phyloP scores from a whole-genome alignment of 2,113 vertebrate genomes.

The Romanogobio albipinnatus region DNA sequence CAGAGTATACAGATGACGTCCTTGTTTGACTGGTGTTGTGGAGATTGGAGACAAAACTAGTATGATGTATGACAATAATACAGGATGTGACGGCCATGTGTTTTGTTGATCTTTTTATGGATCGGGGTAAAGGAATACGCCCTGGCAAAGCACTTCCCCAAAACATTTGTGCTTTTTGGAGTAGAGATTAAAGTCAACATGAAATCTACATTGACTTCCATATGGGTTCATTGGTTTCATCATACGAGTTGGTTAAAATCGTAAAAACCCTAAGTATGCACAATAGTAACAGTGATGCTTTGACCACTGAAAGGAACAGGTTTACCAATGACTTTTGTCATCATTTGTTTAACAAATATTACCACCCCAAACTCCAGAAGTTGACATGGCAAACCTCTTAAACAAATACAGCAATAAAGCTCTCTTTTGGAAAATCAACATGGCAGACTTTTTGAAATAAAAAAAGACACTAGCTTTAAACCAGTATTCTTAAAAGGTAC shows the following conservation, averaged over 20 bases:
- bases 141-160: slow-evolving; percentile 20
- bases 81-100: neutral
- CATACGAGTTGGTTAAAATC: neutral
- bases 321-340: neutral
- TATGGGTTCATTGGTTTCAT: neutral
- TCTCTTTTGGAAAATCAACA: neutral
- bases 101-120: slow-evolving; percentile 16
- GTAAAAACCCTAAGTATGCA: neutral
- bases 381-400: neutral
- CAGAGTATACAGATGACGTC: neutral
- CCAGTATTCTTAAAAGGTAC: neutral
- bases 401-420: neutral
- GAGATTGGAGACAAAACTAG: neutral
- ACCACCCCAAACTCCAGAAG: neutral
- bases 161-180: slow-evolving; percentile 14
- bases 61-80: neutral
- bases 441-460: neutral
- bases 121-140: neutral
- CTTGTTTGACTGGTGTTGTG: neutral
- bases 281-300: neutral
- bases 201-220: slow-evolving; percentile 6
- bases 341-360: neutral
- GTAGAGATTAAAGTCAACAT: neutral
- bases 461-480: neutral
- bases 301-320: neutral